Conservation (phyloP, 2,113 vertebrate genomes). For the Xiphorhynchus elegans region DNA sequence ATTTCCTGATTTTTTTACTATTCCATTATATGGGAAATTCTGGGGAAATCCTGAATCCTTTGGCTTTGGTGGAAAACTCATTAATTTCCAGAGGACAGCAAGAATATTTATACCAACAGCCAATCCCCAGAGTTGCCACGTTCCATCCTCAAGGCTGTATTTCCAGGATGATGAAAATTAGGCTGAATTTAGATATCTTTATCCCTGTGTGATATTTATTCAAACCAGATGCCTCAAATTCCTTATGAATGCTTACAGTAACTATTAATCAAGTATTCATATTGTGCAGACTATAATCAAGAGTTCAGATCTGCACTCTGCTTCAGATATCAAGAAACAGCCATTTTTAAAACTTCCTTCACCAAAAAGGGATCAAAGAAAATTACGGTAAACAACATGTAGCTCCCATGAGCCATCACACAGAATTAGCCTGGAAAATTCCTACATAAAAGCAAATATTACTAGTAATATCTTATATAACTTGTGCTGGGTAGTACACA, state of each 20-base stretch:
- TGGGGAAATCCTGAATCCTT: background rate
- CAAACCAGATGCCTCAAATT: slow-evolving; percentile 27
- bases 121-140: background rate
- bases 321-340: background rate
- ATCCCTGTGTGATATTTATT: background rate
- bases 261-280: background rate
- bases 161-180: slow-evolving; percentile 10
- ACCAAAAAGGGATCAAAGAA: background rate
- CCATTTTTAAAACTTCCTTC: background rate
- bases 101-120: background rate
- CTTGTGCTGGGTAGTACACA: background rate
- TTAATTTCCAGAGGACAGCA: background rate
- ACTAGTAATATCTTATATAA: background rate
- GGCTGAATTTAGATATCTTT: background rate
- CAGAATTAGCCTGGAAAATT: background rate
- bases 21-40: background rate
- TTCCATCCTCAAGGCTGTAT: background rate
- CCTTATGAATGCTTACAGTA: slow-evolving; percentile 5
- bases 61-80: background rate
- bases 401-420: background rate
- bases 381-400: background rate
- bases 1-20: background rate
- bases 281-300: background rate
- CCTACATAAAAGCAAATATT: background rate
- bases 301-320: background rate